Evolutionary conservation across 2,797 vertebrate species (phyloP), one percentile per base, ranked within the genome.

Genomic region (Hirundo rustica): DNA sequence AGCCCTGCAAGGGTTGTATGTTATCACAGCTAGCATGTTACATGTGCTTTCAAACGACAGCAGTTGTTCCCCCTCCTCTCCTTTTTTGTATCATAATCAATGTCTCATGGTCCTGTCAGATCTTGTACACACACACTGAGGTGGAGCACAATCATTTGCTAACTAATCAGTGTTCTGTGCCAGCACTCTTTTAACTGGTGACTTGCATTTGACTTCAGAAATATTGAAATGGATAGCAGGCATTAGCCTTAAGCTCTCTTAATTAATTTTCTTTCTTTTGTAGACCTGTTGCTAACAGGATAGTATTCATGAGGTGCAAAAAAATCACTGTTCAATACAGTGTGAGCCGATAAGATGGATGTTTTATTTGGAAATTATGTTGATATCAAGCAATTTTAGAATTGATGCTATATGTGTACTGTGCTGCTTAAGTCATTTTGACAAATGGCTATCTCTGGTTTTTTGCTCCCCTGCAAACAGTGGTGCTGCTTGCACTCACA

Each of bases 1-100:
- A 90, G 97, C 97, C 98, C 98, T 93, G 83, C 88, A 85, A 97
- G 96, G 34, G 70, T 40, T 96, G 64, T 91, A 15, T 83, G 94
- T 96, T 96, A 96, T 96, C 95, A 38, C 79, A 96, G 70, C 54
- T 38, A 85, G 75, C n/a, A 26, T n/a, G 48, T 93, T 93, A 68
- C 75, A 70, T 93, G 94, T 79, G 91, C 96, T 93, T 65, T 91
- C 95, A 66, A 70, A 93, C 85, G 36, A 2, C 54, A 79, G 74
- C 54, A 61, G 16, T 38, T 42, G 40, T 38, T 55, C 54, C 80
- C 20, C 87, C 92, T 62, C 54, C 20, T 90, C 88, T 91, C 42
- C 68, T 61, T 75, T 95, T 80, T 81, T 20, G 16, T 94, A 95
- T 74, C 77, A 29, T 85, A 91, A 91, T 96, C 96, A 70, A 76